phyloP scores from a whole-genome alignment of 2,888 invertebrate species.

The Cosmia pyralina region DNA sequence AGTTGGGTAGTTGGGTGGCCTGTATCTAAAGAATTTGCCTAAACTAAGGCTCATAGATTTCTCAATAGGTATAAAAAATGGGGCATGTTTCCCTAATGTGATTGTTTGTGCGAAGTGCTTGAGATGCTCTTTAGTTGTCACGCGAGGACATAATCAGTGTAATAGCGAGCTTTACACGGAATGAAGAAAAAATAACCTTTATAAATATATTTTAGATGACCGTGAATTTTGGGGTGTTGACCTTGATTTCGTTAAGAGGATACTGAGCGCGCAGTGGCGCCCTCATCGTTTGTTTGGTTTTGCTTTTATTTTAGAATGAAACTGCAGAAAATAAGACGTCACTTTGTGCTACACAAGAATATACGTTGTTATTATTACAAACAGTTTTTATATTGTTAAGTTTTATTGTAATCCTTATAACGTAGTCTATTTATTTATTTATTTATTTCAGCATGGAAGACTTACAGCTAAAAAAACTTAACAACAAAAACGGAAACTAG shows the following conservation, averaged over 20 bases:
- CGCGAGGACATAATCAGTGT: slow-evolving; percentile 54
- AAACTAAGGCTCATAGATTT: neutral
- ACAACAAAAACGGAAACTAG: too few relatives aligned
- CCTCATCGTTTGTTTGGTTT: too few relatives aligned
- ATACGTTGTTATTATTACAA: too few relatives aligned
- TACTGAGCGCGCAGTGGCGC: too few relatives aligned
- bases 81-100: slow-evolving; percentile 43
- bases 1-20: neutral
- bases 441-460: too few relatives aligned
- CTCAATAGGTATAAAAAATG: slow-evolving; percentile 7
- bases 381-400: too few relatives aligned
- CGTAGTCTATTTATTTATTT: too few relatives aligned
- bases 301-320: too few relatives aligned
- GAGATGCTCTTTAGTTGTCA: slow-evolving; percentile 36
- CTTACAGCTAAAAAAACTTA: too few relatives aligned
- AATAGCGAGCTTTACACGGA: slow-evolving; percentile 28
- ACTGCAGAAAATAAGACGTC: too few relatives aligned
- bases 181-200: slow-evolving; percentile 19
- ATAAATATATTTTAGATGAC: neutral
- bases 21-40: neutral
- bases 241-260: neutral
- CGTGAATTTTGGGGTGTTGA: neutral
- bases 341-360: too few relatives aligned
- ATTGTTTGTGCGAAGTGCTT: slow-evolving; percentile 30
- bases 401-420: too few relatives aligned